Conservation (phyloP, 2,797 vertebrate genomes). For the Dipus sagitta region DNA sequence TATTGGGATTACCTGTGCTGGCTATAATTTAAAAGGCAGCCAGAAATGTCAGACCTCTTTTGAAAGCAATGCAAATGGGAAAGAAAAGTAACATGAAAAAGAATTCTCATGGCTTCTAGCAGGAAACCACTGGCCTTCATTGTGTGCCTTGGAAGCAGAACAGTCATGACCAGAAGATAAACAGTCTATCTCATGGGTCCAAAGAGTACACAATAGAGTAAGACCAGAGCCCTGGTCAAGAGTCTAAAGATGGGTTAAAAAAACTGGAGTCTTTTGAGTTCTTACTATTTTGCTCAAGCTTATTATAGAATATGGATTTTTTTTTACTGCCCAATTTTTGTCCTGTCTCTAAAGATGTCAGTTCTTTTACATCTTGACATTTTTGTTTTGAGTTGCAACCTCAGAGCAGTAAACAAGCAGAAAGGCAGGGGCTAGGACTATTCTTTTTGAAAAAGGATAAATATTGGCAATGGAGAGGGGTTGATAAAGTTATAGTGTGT, state of each 20-base stretch:
- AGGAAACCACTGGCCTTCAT: not conserved
- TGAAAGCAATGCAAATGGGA: not conserved
- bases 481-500: not conserved
- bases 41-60: not conserved
- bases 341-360: not conserved
- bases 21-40: slow-evolving; percentile 37
- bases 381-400: slow-evolving; percentile 67
- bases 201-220: not conserved
- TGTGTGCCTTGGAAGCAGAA: not conserved
- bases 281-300: not conserved
- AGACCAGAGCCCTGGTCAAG: not conserved
- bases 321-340: not conserved
- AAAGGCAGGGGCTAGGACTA: not conserved
- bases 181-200: not conserved
- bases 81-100: not conserved
- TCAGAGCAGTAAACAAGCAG: not conserved
- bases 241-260: not conserved
- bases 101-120: not conserved
- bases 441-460: slow-evolving; percentile 55
- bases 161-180: not conserved
- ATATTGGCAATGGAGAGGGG: not conserved
- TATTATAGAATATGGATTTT: slow-evolving; percentile 1
- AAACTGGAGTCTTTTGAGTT: not conserved
- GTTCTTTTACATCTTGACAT: slow-evolving; percentile 33
- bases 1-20: slow-evolving; percentile 53